Percentiles rank a stretch among this genome's conserved stretches.
These are phyloP conservation scores for Cyprinodon tularosa DNA, from an alignment of 2,113 vertebrate genomes.

Conservation along the genomic window DNA sequence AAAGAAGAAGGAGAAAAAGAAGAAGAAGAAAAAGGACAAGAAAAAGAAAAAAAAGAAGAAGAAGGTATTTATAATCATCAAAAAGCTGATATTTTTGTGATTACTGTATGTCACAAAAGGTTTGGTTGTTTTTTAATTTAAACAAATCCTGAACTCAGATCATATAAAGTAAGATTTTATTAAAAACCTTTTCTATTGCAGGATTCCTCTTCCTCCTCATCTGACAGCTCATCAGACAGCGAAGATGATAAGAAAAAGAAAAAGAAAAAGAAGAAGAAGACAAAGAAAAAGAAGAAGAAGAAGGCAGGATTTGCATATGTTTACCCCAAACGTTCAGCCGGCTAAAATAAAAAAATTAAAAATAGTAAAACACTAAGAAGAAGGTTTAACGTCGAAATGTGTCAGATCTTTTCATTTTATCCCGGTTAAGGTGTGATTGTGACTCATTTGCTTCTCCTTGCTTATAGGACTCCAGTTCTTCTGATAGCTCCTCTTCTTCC, in stretches of 20 bases:
- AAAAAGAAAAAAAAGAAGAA: constrained; percentile 41
- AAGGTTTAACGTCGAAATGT: neutral
- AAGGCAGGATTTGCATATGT: constrained; percentile 15
- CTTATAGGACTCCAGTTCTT: constrained; percentile 7
- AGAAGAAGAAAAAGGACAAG: constrained; percentile 17
- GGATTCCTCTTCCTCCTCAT: neutral
- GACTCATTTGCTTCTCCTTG: neutral
- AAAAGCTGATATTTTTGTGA: neutral
- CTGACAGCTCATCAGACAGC: neutral
- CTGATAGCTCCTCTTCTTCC: constrained; percentile 9
- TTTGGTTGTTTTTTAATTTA: neutral
- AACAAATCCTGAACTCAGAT: neutral
- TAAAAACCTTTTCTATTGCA: neutral
- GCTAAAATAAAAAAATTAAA: neutral
- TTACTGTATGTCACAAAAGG: neutral
- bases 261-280: constrained; percentile 15
- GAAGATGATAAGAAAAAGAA: constrained; percentile 42
- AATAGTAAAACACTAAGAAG: constrained; percentile 48
- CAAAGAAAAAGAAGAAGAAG: constrained; percentile 40
- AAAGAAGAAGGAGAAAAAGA: constrained; percentile 33
- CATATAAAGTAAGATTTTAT: neutral
- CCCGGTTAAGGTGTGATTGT: neutral
- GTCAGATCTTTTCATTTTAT: neutral
- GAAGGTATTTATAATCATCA: neutral
- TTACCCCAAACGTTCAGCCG: too few relatives aligned